These are phyloP conservation scores for Labroides dimidiatus DNA, from an alignment of 2,797 vertebrate species.

Conservation along the genomic window DNA sequence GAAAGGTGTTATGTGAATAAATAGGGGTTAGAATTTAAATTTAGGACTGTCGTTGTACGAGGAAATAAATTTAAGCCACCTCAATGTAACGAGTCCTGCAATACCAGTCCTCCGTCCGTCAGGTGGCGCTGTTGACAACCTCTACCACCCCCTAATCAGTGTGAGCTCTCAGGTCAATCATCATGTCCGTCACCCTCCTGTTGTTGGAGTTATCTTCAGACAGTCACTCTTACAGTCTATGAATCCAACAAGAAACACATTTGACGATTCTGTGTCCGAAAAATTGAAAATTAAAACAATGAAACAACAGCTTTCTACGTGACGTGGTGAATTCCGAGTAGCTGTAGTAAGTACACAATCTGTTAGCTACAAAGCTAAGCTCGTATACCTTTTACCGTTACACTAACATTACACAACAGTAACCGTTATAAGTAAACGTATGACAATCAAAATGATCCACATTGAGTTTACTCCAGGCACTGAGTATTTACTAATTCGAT, in stretches of 20 bases:
- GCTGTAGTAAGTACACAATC: conserved; percentile 34
- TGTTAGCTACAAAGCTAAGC: conserved; percentile 38
- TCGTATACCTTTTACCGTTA: not conserved
- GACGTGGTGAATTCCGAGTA: not conserved
- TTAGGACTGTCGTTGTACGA: no score
- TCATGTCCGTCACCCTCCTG: not conserved
- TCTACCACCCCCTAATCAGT: no score
- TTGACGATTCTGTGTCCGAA: not conserved
- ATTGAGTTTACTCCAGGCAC: not conserved
- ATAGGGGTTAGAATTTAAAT: no score
- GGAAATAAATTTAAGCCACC: no score
- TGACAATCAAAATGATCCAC: not conserved
- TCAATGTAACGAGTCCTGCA: not conserved
- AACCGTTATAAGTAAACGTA: no score
- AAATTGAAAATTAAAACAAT: accelerated
- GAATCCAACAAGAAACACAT: accelerated
- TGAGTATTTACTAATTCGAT: not conserved
- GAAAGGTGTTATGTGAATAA: no score
- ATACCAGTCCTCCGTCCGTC: conserved; percentile 21
- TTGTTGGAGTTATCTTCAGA: not conserved
- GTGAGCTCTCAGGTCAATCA: no score
- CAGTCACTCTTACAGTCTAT: not conserved
- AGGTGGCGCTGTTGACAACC: conserved; percentile 14
- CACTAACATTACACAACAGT: no score
- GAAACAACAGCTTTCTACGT: not conserved